phyloP scores from a whole-genome alignment of 2,797 vertebrate species.

The Distichodus sexfasciatus region DNA sequence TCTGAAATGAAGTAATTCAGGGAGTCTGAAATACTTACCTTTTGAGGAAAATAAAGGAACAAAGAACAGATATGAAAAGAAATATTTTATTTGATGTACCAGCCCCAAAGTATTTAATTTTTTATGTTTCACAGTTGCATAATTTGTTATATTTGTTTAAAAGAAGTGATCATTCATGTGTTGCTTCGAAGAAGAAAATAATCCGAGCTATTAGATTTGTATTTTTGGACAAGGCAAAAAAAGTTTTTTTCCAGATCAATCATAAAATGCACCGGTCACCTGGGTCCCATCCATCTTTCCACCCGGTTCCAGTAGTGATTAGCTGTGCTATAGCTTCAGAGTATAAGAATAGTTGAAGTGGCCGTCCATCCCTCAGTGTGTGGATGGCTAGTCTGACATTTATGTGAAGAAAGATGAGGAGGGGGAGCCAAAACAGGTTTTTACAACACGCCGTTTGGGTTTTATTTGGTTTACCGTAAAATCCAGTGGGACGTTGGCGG shows the following conservation, averaged over 20 bases:
- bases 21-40: conserved; percentile 6
- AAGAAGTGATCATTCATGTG: neutral
- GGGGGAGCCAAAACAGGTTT: neutral
- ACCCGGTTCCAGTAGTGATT: neutral
- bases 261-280: neutral
- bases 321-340: too few relatives aligned
- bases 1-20: conserved; percentile 9
- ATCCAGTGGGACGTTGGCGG: conserved; percentile 1
- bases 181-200: neutral
- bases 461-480: conserved; percentile 49
- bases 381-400: conserved; percentile 3
- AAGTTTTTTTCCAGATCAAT: neutral
- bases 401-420: conserved; percentile 28
- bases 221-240: neutral
- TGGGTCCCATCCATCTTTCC: neutral
- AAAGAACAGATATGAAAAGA: neutral
- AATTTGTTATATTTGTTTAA: conserved; percentile 3
- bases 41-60: conserved; percentile 1
- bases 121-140: neutral
- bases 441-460: conserved; percentile 17
- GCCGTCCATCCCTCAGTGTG: conserved; percentile 16
- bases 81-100: conserved; percentile 19
- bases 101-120: conserved; percentile 4
- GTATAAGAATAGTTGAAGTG: conserved; percentile 7
- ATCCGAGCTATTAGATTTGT: neutral